Evolutionary conservation across 2,113 vertebrate species (phyloP).

Genomic region (Pollimyrus isidori): DNA sequence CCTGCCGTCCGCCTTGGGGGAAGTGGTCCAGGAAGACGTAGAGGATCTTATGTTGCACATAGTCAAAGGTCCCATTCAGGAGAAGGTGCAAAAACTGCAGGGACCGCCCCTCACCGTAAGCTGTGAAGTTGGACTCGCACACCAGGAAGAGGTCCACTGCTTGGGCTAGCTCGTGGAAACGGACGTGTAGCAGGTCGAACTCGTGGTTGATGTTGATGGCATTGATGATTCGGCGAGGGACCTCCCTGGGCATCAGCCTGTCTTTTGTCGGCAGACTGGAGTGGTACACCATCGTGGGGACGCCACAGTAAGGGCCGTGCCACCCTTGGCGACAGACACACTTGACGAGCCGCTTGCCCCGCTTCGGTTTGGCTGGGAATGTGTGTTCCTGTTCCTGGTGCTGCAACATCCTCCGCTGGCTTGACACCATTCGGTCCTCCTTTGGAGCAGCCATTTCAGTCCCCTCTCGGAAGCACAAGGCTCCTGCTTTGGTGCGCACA

Average conservation of each 20-base stretch:
- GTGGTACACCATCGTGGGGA: constrained; percentile 77
- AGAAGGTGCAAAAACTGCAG: constrained; percentile 71
- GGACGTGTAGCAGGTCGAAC: constrained; percentile 74
- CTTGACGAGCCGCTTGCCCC: constrained; percentile 59
- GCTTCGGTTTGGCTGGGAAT: constrained; percentile 16
- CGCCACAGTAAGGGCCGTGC: constrained; percentile 76
- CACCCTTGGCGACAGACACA: constrained; percentile 71
- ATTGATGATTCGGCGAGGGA: constrained; percentile 73
- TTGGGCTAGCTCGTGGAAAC: constrained; percentile 73
- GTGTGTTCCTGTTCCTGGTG: neutral
- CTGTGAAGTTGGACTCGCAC: constrained; percentile 82
- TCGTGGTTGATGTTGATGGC: constrained; percentile 84
- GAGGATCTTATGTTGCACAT: constrained; percentile 74
- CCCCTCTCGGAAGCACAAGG: constrained; percentile 69
- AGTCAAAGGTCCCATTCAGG: constrained; percentile 73
- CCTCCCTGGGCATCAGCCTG: constrained; percentile 59
- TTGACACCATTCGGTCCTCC: constrained; percentile 42
- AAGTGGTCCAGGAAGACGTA: constrained; percentile 83
- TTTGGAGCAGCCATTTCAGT: constrained; percentile 53
- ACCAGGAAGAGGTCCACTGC: constrained; percentile 75
- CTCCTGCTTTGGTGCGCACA: constrained; percentile 64
- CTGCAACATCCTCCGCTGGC: neutral
- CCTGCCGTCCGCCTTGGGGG: constrained; percentile 64
- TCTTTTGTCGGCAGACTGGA: constrained; percentile 79
- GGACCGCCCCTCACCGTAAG: constrained; percentile 65